Evolutionary conservation across 2,797 vertebrate species (phyloP), one percentile per base, ranked within the genome.

Genomic region (Eidolon dupreanum): DNA sequence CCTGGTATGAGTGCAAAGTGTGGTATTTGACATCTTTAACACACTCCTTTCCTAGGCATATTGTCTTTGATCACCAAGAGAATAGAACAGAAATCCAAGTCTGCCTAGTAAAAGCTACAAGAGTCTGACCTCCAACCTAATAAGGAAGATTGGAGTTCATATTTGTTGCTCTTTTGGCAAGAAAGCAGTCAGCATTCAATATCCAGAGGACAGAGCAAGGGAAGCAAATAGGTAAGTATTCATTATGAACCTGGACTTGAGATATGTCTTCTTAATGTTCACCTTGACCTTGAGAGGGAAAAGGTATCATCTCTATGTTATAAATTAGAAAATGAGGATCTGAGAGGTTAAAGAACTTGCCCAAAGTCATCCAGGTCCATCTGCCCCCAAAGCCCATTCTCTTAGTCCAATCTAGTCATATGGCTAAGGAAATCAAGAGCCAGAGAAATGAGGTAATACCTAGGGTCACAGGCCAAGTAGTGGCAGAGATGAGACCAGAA

Each of bases 391-490:
- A 93, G 28, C 1, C 38, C 63, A 43, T 65, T 81, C 61, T 88
- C 28, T 83, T 43, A 36, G 8, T 70, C 33, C n/a, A 92, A 84
- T 65, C 90, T 84, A 46, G 59, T 41, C 31, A 85, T 87, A 75
- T 6, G 91, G 36, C n/a, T 75, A 88, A 87, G 41, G 22, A 95
- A 92, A 92, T 70, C n/a, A 71, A 84, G 46, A 38, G 70, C 51
- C 73, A 13, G 74, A 68, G 24, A 93, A 17, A 82, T 66, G 57
- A 88, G 71, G n/a, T 74, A 88, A 65, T 15, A 2, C 91, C 93
- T 91, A 53, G 26, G 31, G 57, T 86, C 78, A 95, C 8, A 88
- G 68, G 53, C 38, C 33, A 82, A 43, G 26, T 26, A 78, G 68
- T 33, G 7, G 51, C 68, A 86, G 83, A 51, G 43, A 55, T 65